Evolutionary conservation across 2,113 vertebrate species (phyloP), one percentile per base, ranked within the genome.

Genomic region (Pluvianellus socialis): DNA sequence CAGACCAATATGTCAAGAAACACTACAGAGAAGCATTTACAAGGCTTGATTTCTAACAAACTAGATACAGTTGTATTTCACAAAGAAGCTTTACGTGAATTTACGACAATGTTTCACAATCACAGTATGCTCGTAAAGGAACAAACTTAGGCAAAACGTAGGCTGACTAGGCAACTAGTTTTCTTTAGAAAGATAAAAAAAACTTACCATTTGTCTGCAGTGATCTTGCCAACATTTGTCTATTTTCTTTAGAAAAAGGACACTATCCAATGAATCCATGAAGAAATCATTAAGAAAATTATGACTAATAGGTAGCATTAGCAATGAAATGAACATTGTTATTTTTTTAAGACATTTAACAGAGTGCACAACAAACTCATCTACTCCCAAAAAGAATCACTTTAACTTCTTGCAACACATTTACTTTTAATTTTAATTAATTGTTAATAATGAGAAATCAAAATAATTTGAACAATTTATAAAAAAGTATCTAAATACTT

Each of bases 151-250:
- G 38, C 50, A 84, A 81, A 93, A 74, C 12, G 74, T 0, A 49
- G 27, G 33, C 44, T 92, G 56, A 77, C 30, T 47, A 59, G 38
- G 40, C 17, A 73, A 79, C 15, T 11, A 9, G 4, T 55, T 33
- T 83, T 40, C 55, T 74, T 71, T 49, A 44, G 70, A 79, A 75
- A 76, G 6, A 44, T 42, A 77, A 84, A 86, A 47, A 38, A 40
- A 86, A 47, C 62, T 96, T 98, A 99, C 99, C 99, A 99, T 99
- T 98, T 99, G 99, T 98, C 99, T 99, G 98, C 99, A 99, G 90
- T 99, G 99, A 97, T 99, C 99, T 97, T 99, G 99, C 99, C 99
- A 99, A 97, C 99, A 99, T 97, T 98, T 99, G 97, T 99, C 99
- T 92, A 99, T 99, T 98, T 99, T 99, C 98, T 99, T 99, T 83